phyloP scores from a whole-genome alignment of 2,888 invertebrate species.

The Meganola albula region DNA sequence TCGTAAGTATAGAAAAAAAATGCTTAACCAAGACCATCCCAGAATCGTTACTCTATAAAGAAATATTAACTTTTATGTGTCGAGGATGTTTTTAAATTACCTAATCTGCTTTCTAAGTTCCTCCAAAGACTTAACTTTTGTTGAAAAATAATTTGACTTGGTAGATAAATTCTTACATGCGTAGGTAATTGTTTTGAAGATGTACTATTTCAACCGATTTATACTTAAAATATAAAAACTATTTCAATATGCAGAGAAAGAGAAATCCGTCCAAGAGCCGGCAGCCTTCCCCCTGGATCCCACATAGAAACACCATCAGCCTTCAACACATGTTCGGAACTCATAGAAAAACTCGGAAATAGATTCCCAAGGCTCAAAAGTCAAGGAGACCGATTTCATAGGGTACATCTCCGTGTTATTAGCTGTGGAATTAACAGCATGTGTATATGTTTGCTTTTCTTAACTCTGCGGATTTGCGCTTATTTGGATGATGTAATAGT shows the following conservation, averaged over 20 bases:
- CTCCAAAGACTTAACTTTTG: too few relatives aligned
- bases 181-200: too few relatives aligned
- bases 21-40: too few relatives aligned
- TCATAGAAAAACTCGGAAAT: slow-evolving; percentile 73
- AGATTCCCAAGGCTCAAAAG: slow-evolving; percentile 69
- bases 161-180: too few relatives aligned
- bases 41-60: too few relatives aligned
- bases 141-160: too few relatives aligned
- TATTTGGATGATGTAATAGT: slow-evolving; percentile 6
- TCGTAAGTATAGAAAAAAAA: too few relatives aligned
- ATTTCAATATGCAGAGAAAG: slow-evolving; percentile 38
- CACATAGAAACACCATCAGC: slow-evolving; percentile 36
- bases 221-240: too few relatives aligned
- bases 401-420: slow-evolving; percentile 67
- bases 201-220: too few relatives aligned
- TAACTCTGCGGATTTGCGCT: slow-evolving; percentile 7
- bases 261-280: slow-evolving; percentile 53
- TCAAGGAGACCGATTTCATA: slow-evolving; percentile 77
- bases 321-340: slow-evolving; percentile 47
- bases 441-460: slow-evolving; percentile 12
- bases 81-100: too few relatives aligned
- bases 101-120: too few relatives aligned
- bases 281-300: slow-evolving; percentile 54
- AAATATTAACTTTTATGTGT: too few relatives aligned
- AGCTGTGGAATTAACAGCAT: slow-evolving; percentile 27